Conservation (phyloP, 1,140 invertebrate species). For the Aphis gossypii region DNA sequence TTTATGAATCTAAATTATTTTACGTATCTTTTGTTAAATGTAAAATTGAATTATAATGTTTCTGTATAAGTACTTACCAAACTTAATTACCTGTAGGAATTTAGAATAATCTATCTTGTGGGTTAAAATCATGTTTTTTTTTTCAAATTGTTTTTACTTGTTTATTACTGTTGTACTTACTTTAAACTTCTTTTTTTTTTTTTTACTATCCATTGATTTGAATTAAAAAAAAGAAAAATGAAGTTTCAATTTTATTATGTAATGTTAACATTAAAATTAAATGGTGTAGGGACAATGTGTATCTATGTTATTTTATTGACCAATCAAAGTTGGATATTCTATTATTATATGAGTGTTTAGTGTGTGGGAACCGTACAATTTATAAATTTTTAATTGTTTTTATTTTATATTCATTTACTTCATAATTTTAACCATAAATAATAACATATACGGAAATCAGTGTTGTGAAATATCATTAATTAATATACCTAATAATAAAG, state of each 20-base stretch:
- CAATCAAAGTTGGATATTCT: background rate
- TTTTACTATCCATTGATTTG: background rate
- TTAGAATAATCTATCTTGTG: background rate
- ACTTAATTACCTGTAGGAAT: background rate
- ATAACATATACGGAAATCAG: constrained; percentile 45
- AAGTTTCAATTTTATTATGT: constrained; percentile 5
- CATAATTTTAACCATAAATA: constrained; percentile 3
- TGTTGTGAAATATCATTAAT: constrained; percentile 51
- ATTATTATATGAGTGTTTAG: background rate
- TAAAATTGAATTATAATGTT: constrained; percentile 15
- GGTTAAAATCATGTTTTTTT: background rate
- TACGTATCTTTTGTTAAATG: background rate
- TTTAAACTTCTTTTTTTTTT: background rate
- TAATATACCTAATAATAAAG: background rate
- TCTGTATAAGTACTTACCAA: background rate
- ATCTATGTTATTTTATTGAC: constrained; percentile 23
- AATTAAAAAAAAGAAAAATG: background rate
- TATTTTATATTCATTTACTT: constrained; percentile 8
- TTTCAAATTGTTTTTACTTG: constrained; percentile 26
- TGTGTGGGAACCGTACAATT: background rate
- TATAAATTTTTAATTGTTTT: background rate
- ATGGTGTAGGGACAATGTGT: constrained; percentile 34
- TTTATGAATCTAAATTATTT: constrained; percentile 25
- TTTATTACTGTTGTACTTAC: constrained; percentile 37
- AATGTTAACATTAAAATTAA: constrained; percentile 46